These are phyloP conservation scores for Hartigia nigra DNA, from an alignment of 2,888 invertebrate species.

Conservation along the genomic window DNA sequence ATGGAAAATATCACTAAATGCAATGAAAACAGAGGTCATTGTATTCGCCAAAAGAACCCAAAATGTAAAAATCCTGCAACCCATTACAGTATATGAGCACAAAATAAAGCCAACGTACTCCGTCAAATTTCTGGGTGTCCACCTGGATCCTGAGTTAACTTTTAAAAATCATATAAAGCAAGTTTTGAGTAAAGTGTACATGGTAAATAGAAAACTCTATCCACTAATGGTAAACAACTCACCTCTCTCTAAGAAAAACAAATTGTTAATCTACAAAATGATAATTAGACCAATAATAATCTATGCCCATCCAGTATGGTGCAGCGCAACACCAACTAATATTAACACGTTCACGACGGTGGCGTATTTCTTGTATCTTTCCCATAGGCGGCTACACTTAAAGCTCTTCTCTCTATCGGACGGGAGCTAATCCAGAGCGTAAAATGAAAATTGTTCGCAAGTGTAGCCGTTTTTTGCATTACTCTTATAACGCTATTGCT, in stretches of 20 bases:
- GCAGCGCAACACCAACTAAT: slow-evolving; percentile 14
- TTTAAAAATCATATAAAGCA: no score
- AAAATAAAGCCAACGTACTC: slow-evolving; percentile 13
- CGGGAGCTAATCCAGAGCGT: no score
- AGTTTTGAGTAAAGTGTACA: no score
- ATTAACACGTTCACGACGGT: slow-evolving; percentile 13
- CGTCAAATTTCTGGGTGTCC: slow-evolving; percentile 17
- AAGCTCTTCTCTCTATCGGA: no score
- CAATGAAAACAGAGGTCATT: background rate
- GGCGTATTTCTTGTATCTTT: no score
- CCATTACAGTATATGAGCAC: slow-evolving; percentile 9
- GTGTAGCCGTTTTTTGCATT: no score
- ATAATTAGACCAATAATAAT: slow-evolving; percentile 23
- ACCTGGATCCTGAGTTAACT: no score
- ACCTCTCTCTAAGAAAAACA: slow-evolving; percentile 12
- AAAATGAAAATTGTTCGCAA: no score
- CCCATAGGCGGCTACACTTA: no score
- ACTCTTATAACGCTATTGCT: no score
- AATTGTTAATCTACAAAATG: slow-evolving; percentile 19
- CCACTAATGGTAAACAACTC: slow-evolving; percentile 10
- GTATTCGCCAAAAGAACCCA: no score
- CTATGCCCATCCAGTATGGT: slow-evolving; percentile 33
- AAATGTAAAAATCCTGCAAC: background rate
- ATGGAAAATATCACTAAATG: background rate
- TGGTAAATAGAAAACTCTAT: slow-evolving; percentile 14